Base-by-base conservation (phyloP, 2,888 invertebrate species). In the Frankliniella fusca region DNA sequence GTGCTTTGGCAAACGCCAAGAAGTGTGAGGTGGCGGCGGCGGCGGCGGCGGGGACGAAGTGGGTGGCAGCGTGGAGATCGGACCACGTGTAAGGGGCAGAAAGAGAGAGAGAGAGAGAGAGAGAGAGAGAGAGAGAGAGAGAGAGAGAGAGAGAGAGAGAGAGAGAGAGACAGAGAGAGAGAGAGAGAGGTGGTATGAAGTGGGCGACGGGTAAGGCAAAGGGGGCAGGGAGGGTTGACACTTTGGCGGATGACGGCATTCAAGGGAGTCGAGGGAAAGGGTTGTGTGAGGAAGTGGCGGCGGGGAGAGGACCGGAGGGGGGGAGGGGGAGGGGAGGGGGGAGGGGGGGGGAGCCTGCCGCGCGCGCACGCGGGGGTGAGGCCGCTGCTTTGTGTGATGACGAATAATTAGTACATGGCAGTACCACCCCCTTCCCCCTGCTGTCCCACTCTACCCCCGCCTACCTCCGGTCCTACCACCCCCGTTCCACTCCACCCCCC, bases 331-430 rank as follows among this genome's bases (percentile, higher is more conserved):
- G 38, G 38, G 38, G n/a, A n/a, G n/a, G n/a, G 23, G 70, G 27
- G 23, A 70, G 70, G 70, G n/a, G n/a, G n/a, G 70, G 54, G 18
- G 38, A 38, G 38, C 38, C 38, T 5, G 38, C 38, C 38, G 38
- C 2, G 38, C 38, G 38, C 38, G 38, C 38, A 5, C 38, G 38
- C n/a, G n/a, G n/a, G 70, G 12, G 70, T 12, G 70, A 70, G 70
- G 70, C 27, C 27, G n/a, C 70, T 76, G 70, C 70, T 27, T 76
- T 76, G 70, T 76, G 70, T 76, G 70, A 76, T 76, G 70, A 76
- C 70, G 70, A 76, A 76, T 76, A 76, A 76, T 76, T 76, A 76
- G 70, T 76, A 76, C 70, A 27, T 23, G 27, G 70, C 70, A 76
- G 23, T 11, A n/a, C 61, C 61, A 76, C 70, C 70, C 70, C 70